Base-by-base conservation (phyloP, 1,140 invertebrate species). In the Telenomus remus region DNA sequence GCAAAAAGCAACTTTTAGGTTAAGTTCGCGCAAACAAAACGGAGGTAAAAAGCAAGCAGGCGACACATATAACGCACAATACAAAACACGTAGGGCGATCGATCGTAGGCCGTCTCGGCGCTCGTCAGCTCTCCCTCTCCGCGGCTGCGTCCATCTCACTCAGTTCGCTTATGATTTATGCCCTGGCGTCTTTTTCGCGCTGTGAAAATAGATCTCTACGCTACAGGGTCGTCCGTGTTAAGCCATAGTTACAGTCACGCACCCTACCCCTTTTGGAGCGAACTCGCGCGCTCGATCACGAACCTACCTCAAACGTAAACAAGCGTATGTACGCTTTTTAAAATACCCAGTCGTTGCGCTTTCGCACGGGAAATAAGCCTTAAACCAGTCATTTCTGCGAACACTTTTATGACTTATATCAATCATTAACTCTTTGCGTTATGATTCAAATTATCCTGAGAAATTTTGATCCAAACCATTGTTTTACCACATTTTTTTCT, bases 221-320 rank as follows among this genome's bases (percentile, higher is more conserved):
- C 55, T 57, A 60, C 72, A 70, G 73, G 73, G 66, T 76, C 73
- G 73, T 66, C 56, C 56, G 66, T 66, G 60, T 66, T 61, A 63
- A 70, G 60, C 65, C 66, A 56, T 66, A 70, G 61, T 66, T 66
- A 50, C 73, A 76, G 61, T 66, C 74, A 66, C 66, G 74, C 74
- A 71, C 74, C 78, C 71, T 68, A 68, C 78, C 77, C 65, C 77
- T 79, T 79, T 76, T 55, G 49, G 49, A 60, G 61, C 68, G 63
- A 72, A 76, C 74, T 72, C 69, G 69, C 74, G 68, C 74, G 79
- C 79, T 68, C 72, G 72, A 78, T 74, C 79, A 79, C 78, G 80
- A 80, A 81, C 79, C 79, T 81, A 81, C 80, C 80, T 81, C 80
- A 81, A 75, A 80, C 69, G 77, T 81, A 80, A 81, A 80, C 77